Percentiles rank a stretch among this genome's conserved stretches.
These are phyloP conservation scores for Chionomys nivalis DNA, from an alignment of 2,113 vertebrate genomes.

Conservation along the genomic window DNA sequence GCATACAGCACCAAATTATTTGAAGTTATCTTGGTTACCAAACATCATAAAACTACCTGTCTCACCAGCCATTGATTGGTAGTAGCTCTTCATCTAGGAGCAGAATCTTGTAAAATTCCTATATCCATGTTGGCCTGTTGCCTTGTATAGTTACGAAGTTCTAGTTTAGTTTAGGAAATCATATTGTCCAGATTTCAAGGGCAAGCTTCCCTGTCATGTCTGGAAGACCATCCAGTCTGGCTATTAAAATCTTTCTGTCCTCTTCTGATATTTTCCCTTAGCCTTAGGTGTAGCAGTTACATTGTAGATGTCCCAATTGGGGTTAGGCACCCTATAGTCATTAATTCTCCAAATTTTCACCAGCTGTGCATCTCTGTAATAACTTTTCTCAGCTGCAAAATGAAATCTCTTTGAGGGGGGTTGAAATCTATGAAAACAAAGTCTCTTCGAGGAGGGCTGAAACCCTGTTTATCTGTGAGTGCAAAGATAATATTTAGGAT, in stretches of 20 bases:
- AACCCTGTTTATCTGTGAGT: neutral
- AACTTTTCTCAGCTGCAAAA: neutral
- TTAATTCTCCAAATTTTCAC: neutral
- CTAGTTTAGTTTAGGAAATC: neutral
- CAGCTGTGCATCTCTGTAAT: neutral
- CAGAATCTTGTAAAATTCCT: neutral
- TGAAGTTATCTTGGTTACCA: neutral
- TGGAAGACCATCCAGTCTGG: neutral
- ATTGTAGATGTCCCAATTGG: neutral
- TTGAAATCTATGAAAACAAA: neutral
- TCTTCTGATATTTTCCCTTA: neutral
- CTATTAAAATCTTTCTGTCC: neutral
- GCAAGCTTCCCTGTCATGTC: too few species aligned
- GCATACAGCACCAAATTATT: neutral
- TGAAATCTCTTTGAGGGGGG: neutral
- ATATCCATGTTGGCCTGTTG: neutral
- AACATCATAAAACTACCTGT: neutral
- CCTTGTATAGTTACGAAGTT: neutral
- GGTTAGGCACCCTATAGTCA: neutral
- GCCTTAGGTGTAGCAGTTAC: neutral
- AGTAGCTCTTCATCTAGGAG: neutral
- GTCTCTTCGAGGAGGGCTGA: neutral
- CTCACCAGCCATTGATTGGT: neutral
- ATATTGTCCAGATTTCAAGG: neutral
- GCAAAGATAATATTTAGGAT: neutral